Conservation (phyloP, 2,113 vertebrate species). For the Chascanopsetta lugubris region DNA sequence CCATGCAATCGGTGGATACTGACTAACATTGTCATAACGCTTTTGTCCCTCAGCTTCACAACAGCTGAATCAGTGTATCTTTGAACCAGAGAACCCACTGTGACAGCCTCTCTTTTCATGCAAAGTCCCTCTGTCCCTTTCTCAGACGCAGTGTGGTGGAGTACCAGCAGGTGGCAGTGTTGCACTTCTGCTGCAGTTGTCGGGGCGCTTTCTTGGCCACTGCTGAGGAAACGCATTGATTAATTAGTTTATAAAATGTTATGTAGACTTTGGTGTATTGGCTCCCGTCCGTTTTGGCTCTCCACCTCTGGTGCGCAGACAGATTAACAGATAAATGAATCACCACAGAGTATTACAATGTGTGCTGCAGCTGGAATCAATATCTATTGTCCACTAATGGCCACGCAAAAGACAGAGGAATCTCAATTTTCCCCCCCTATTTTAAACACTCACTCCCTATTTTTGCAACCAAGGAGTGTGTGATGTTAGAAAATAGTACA, state of each 20-base stretch:
- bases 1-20: slow-evolving; percentile 68
- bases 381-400: slow-evolving; percentile 74
- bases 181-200: slow-evolving; percentile 69
- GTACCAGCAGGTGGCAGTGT: slow-evolving; percentile 81
- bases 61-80: slow-evolving; percentile 73
- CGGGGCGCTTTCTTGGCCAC: background rate
- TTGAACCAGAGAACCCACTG: slow-evolving; percentile 76
- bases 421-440: slow-evolving; percentile 36
- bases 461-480: background rate
- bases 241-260: slow-evolving; percentile 79
- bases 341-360: slow-evolving; percentile 67
- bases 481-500: no score
- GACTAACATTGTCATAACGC: slow-evolving; percentile 70
- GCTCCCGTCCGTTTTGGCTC: slow-evolving; percentile 66
- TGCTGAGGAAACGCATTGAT: slow-evolving; percentile 60
- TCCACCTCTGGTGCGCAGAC: slow-evolving; percentile 64
- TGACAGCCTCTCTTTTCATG: slow-evolving; percentile 62
- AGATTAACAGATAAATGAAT: slow-evolving; percentile 80
- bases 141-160: background rate
- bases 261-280: slow-evolving; percentile 76
- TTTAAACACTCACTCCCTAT: slow-evolving; percentile 15
- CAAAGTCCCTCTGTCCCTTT: slow-evolving; percentile 36
- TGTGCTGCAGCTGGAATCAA: slow-evolving; percentile 68
- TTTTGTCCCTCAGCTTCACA: slow-evolving; percentile 61
- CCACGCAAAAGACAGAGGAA: slow-evolving; percentile 58